These are phyloP conservation scores for Amiota mariae DNA, from an alignment of 2,888 invertebrate genomes.

Conservation along the genomic window DNA sequence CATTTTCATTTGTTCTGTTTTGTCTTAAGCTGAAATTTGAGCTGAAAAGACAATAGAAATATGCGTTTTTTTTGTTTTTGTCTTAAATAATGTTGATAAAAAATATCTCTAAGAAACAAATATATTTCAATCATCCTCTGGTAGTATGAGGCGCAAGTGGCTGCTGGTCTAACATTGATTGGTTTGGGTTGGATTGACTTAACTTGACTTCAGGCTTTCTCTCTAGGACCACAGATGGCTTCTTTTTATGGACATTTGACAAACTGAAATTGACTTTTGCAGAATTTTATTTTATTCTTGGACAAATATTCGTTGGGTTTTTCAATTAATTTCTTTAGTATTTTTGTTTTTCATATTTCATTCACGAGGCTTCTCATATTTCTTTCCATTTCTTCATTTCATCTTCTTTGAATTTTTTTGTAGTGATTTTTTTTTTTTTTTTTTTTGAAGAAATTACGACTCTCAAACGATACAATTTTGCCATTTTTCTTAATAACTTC, in stretches of 20 bases:
- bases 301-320: constrained; percentile 44
- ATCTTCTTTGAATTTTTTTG: neutral
- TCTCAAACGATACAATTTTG: constrained; percentile 3
- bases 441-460: neutral
- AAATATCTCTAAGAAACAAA: constrained; percentile 27
- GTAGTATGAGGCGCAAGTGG: neutral
- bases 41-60: constrained; percentile 53
- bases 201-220: constrained; percentile 48
- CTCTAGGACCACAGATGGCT: no score
- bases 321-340: constrained; percentile 59
- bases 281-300: constrained; percentile 42
- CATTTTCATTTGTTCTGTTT: constrained; percentile 41
- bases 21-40: constrained; percentile 70
- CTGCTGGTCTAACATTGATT: constrained; percentile 5
- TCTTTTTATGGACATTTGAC: no score
- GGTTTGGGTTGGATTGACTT: constrained; percentile 8
- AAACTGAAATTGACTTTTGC: neutral
- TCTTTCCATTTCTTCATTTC: no score
- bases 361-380: no score
- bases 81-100: constrained; percentile 52
- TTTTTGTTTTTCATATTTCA: neutral
- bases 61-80: constrained; percentile 20
- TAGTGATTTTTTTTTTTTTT: constrained; percentile 25
- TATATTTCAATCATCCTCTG: neutral
- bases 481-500: constrained; percentile 1